These are phyloP conservation scores for Gymnopithys bicolor DNA, from an alignment of 2,797 vertebrate genomes.

Conservation along the genomic window DNA sequence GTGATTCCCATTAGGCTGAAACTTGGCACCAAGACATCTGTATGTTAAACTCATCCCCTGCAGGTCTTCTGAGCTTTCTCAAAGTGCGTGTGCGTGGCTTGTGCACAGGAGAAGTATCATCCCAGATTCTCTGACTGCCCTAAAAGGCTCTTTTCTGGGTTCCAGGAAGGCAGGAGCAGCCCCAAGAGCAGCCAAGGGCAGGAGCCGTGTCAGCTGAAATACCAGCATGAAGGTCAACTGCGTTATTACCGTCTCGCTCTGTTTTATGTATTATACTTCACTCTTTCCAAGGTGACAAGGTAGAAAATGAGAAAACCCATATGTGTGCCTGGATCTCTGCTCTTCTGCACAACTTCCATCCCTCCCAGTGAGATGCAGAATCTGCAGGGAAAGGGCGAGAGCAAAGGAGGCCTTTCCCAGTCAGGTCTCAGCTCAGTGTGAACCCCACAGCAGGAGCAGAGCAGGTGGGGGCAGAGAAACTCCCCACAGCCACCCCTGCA, in stretches of 20 bases:
- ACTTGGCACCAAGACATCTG: conserved; percentile 30
- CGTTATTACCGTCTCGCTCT: neutral
- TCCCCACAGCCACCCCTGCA: neutral
- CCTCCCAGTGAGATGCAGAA: neutral
- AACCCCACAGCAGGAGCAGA: neutral
- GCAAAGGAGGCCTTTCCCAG: neutral
- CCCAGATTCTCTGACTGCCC: neutral
- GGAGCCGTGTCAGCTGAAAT: neutral
- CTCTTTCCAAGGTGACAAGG: conserved; percentile 24
- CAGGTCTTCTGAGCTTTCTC: conserved; percentile 45
- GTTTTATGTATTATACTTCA: neutral
- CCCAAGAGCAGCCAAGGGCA: neutral
- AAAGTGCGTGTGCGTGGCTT: neutral
- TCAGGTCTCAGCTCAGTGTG: fast-evolving
- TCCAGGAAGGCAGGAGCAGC: neutral
- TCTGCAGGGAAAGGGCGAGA: neutral
- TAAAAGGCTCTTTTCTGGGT: neutral
- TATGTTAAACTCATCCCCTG: conserved; percentile 45
- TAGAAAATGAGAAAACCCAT: conserved; percentile 45
- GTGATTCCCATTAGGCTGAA: conserved; percentile 59
- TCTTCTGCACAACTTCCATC: neutral
- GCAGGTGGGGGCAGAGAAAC: neutral
- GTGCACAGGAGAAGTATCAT: neutral
- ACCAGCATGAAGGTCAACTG: neutral
- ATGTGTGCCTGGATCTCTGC: neutral